Evolutionary conservation across 2,113 vertebrate species (phyloP), one percentile per base, ranked within the genome.

Genomic region (Antennarius striatus): DNA sequence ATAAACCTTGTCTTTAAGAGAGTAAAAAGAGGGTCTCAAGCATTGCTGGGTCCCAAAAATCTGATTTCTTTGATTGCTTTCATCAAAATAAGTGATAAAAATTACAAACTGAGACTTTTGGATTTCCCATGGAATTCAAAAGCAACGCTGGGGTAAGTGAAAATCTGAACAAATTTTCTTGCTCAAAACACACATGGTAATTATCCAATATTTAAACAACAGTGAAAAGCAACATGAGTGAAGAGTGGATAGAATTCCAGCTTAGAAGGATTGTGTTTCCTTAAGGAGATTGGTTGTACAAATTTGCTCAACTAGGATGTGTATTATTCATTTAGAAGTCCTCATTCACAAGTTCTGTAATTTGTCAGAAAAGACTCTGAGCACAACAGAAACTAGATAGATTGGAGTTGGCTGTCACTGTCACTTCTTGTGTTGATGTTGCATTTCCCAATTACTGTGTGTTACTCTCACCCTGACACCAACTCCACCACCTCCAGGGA

Each of bases 271-370:
- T 81, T 80, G 71, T 59, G 64, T 58, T 32, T 77, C 79, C 77
- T 66, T 67, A 79, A 81, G 79, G 56, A 80, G 75, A 84, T 30
- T 66, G 64, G 50, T 58, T 73, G 46, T 60, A 79, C 71, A 84
- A 86, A 36, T 36, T 75, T 73, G 68, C 55, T 73, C 71, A 28
- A 76, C 72, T 71, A 13, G 64, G 70, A 75, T 75, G 75, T 86
- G 68, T 83, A 82, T 84, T 87, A 81, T 86, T 86, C 68, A 89
- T 84, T 77, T 79, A 62, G 46, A 70, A 57, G 57, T 73, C 75
- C 63, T 78, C 62, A 68, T 74, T 84, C 65, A 67, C 79, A 73
- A 77, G 80, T 76, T 73, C 69, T 71, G 62, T 52, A 74, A 84
- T 84, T 85, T 83, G 74, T 83, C 68, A 83, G 79, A 74, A 46